Evolutionary conservation across 1,140 invertebrate species (phyloP), one percentile per base, ranked within the genome.

Genomic region (Euura lappo): DNA sequence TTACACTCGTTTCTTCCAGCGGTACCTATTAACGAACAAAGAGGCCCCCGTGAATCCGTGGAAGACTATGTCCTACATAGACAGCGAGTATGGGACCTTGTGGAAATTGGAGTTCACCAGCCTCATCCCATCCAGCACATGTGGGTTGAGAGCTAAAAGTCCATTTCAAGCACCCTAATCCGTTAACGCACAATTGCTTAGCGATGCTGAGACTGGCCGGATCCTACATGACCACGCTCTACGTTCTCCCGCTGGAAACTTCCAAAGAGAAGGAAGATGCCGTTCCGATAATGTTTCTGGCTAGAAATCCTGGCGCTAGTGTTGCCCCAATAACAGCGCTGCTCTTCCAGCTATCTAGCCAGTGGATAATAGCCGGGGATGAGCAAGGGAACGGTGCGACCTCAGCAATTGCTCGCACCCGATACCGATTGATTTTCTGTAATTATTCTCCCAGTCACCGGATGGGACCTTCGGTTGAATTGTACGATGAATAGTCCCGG

Each of bases 311-410:
- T 2, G 75, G 71, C 7, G 77, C 77, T 13, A 68, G 75, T 1
- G 72, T 71, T 68, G 72, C 72, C 0, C 28, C 71, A 3, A 79
- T 79, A 45, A 80, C 77, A 6, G 77, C 74, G 7, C 44, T 82
- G 43, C 71, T 71, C 65, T 80, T 75, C 71, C 72, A 79, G 65
- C 7, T 5, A 10, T 72, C 47, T 0, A 77, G 76, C 66, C 68
- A 68, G 6, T 82, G 80, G 80, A 77, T 79, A 7, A 76, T 82
- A 10, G 66, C 70, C 2, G 80, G 80, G 3, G 80, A 82, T 71
- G 72, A 76, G 42, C 70, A 73, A 51, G 80, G 80, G 44, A 78
- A 77, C 60, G 69, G 78, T 76, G 74, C 45, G 60, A 60, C 46
- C 65, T 8, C 7, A n/a, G 28, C 44, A 43, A 28, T 28, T 28